Conservation (phyloP, 2,888 invertebrate genomes). For the Eupithecia exiguata region DNA sequence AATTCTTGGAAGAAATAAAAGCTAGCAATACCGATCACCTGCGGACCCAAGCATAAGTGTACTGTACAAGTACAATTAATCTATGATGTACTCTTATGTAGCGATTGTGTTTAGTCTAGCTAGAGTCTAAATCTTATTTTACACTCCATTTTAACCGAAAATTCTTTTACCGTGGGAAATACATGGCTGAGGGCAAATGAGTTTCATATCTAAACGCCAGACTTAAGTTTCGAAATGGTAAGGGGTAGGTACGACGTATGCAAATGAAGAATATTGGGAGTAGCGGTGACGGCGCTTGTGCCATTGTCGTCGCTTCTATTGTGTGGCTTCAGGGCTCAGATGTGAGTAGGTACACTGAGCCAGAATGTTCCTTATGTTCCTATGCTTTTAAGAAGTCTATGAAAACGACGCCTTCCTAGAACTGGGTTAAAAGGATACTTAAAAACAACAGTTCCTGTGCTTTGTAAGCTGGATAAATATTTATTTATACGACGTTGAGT, state of each 20-base stretch:
- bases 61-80: not conserved
- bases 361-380: constrained; percentile 42
- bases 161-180: not conserved
- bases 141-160: not conserved
- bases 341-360: constrained; percentile 37
- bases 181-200: not conserved
- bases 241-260: constrained; percentile 63
- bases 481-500: constrained; percentile 15
- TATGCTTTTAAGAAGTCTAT: constrained; percentile 28
- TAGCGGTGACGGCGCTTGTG: constrained; percentile 62
- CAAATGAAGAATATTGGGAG: constrained; percentile 77
- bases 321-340: constrained; percentile 49
- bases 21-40: not conserved
- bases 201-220: not conserved
- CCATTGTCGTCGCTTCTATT: constrained; percentile 65
- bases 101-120: not conserved
- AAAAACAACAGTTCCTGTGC: constrained; percentile 36
- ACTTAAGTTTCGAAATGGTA: constrained; percentile 13
- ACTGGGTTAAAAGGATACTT: constrained; percentile 33
- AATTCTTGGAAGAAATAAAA: not conserved
- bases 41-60: not conserved
- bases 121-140: not conserved
- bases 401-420: constrained; percentile 32
- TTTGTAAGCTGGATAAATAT: constrained; percentile 30
- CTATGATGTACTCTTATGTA: not conserved